A percentile compares a stretch with the other conserved stretches of the same genome.
Evolutionary conservation across 2,797 vertebrate species (phyloP).

Genomic region (Sparus aurata): DNA sequence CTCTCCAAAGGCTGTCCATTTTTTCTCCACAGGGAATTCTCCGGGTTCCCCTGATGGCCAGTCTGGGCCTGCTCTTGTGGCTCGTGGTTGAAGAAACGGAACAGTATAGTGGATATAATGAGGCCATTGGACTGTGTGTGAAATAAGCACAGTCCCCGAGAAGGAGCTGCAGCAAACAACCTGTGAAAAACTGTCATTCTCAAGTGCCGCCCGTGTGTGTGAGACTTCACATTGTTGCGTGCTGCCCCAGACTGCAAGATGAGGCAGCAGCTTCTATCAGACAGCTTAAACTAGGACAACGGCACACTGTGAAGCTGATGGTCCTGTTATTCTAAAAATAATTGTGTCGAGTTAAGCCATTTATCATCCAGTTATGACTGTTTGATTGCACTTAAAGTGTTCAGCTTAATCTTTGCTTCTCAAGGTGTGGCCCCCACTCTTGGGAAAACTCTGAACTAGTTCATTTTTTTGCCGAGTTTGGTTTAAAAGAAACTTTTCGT

Average conservation of each 20-base stretch:
- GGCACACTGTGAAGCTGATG: slow-evolving; percentile 9
- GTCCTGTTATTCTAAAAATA: slow-evolving; percentile 20
- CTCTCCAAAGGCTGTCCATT: background rate
- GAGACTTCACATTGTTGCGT: slow-evolving; percentile 6
- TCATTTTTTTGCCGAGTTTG: too few relatives aligned
- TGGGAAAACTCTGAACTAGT: background rate
- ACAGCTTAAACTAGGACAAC: slow-evolving; percentile 33
- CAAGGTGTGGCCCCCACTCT: background rate
- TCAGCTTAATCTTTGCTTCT: background rate
- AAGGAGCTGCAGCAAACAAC: slow-evolving; percentile 24
- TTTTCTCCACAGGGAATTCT: background rate
- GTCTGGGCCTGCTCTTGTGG: background rate
- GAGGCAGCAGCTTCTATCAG: slow-evolving; percentile 11
- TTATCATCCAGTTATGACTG: slow-evolving; percentile 18
- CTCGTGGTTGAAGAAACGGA: slow-evolving; percentile 26
- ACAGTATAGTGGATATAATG: slow-evolving; percentile 44
- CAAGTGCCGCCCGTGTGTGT: background rate
- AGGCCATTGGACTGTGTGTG: slow-evolving; percentile 29
- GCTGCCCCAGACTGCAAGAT: slow-evolving; percentile 20
- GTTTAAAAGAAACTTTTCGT: background rate
- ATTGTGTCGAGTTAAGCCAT: background rate
- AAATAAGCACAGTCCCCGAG: slow-evolving; percentile 25
- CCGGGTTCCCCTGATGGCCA: background rate
- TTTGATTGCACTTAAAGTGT: background rate
- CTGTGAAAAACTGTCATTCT: slow-evolving; percentile 12